Evolutionary conservation across 2,113 vertebrate species (phyloP).

Genomic region (Trichomycterus rosablanca): DNA sequence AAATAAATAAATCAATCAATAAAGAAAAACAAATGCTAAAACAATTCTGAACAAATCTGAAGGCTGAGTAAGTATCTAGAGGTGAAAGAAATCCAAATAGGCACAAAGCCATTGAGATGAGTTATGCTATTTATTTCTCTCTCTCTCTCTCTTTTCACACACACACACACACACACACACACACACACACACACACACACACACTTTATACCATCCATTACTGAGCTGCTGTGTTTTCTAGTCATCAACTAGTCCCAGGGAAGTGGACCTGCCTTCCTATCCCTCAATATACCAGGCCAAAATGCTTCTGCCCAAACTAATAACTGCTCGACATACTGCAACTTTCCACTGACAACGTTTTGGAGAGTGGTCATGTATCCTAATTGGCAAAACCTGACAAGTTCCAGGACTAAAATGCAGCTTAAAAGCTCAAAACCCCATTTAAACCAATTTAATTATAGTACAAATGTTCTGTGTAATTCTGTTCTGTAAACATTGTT

Average conservation of each 20-base stretch:
- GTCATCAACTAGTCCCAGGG: conserved; percentile 15
- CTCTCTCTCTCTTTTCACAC: conserved; percentile 6
- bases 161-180: not conserved
- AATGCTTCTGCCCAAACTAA: no score
- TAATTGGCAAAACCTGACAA: no score
- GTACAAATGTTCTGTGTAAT: no score
- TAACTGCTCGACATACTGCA: no score
- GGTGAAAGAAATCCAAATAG: conserved; percentile 18
- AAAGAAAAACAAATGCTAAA: conserved; percentile 26
- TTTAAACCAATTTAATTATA: no score
- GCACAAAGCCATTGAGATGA: conserved; percentile 35
- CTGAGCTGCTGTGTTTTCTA: conserved; percentile 9
- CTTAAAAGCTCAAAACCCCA: no score
- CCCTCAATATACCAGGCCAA: not conserved
- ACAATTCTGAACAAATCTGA: conserved; percentile 31
- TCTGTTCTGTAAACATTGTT: no score
- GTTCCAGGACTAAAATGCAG: no score
- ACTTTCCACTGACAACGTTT: no score
- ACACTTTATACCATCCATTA: conserved; percentile 30
- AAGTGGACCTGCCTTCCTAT: not conserved
- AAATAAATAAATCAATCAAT: conserved; percentile 36
- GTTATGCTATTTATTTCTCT: conserved; percentile 22
- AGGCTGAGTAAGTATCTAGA: conserved; percentile 23
- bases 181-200: conserved; percentile 1
- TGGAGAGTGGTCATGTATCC: no score